Percentiles rank a stretch among this genome's conserved stretches.
Conservation (phyloP, 2,888 invertebrate genomes). For the Dioctria rufipes region DNA sequence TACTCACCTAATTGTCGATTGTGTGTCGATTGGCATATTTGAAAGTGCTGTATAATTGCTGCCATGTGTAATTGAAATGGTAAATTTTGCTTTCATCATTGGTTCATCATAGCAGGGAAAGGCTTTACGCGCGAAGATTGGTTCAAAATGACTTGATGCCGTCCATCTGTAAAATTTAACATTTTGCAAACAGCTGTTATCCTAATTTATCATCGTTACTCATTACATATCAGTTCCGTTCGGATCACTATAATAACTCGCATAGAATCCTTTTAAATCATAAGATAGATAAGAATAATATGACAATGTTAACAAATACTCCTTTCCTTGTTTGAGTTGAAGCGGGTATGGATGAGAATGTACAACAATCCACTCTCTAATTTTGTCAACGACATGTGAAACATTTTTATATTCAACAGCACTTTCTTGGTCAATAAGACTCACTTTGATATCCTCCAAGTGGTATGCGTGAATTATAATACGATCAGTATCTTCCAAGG, state of each 20-base stretch:
- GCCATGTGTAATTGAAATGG: slow-evolving; percentile 76
- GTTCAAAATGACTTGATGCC: slow-evolving; percentile 75
- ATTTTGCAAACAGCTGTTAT: too few species aligned
- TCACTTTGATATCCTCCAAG: not conserved
- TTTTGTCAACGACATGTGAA: not conserved
- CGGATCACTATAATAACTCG: slow-evolving; percentile 73
- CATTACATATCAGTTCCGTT: slow-evolving; percentile 56
- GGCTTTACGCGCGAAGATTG: slow-evolving; percentile 77
- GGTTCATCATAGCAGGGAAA: slow-evolving; percentile 89
- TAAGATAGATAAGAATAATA: slow-evolving; percentile 72
- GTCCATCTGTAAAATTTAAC: slow-evolving; percentile 1
- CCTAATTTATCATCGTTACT: too few species aligned
- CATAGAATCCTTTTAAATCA: slow-evolving; percentile 77
- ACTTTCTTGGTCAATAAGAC: not conserved
- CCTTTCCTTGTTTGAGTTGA: slow-evolving; percentile 61
- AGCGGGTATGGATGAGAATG: not conserved
- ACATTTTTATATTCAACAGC: not conserved
- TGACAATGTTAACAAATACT: slow-evolving; percentile 71
- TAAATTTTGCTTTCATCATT: slow-evolving; percentile 78
- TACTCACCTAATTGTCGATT: slow-evolving; percentile 40
- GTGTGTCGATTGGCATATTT: slow-evolving; percentile 66
- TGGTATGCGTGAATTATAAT: not conserved
- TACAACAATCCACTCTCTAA: not conserved
- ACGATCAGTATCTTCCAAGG: not conserved
- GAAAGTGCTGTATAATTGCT: slow-evolving; percentile 69